A percentile compares a stretch with the other conserved stretches of the same genome.
These are phyloP conservation scores for Leptinotarsa lineolata DNA, from an alignment of 1,140 invertebrate genomes.

Conservation along the genomic window DNA sequence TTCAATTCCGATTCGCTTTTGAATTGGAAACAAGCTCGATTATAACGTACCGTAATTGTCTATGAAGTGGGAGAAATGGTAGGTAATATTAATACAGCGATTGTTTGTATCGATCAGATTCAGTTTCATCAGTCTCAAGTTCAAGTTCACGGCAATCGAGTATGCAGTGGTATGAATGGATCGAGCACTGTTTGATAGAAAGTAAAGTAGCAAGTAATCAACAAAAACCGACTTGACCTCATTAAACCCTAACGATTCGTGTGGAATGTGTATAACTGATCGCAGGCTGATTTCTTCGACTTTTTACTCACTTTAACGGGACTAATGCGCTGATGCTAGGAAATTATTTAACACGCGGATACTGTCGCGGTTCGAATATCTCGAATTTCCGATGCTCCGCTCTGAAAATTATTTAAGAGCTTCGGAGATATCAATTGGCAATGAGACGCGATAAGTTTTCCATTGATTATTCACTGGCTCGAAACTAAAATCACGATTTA, in stretches of 20 bases:
- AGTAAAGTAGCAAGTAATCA: constrained; percentile 38
- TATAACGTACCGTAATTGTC: not conserved
- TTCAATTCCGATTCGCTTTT: constrained; percentile 1
- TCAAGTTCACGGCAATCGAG: constrained; percentile 56
- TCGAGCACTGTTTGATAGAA: constrained; percentile 43
- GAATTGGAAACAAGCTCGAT: not conserved
- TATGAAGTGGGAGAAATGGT: not conserved
- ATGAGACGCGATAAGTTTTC: constrained; percentile 34
- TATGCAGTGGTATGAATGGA: constrained; percentile 53
- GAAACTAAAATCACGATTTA: not conserved
- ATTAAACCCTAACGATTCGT: constrained; percentile 28
- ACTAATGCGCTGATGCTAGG: constrained; percentile 22
- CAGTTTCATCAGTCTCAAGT: constrained; percentile 55
- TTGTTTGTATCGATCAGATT: constrained; percentile 42
- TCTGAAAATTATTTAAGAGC: constrained; percentile 29
- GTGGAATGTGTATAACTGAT: constrained; percentile 33
- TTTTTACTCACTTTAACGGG: constrained; percentile 41
- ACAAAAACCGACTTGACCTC: constrained; percentile 35
- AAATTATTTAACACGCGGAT: not conserved
- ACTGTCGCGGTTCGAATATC: constrained; percentile 23
- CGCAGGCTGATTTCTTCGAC: constrained; percentile 31
- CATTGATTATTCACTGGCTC: not conserved
- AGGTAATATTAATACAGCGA: constrained; percentile 4
- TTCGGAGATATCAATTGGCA: constrained; percentile 40
- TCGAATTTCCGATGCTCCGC: constrained; percentile 35